These are phyloP conservation scores for Sebastes diaconus DNA, from an alignment of 2,797 vertebrate genomes.

Conservation along the genomic window DNA sequence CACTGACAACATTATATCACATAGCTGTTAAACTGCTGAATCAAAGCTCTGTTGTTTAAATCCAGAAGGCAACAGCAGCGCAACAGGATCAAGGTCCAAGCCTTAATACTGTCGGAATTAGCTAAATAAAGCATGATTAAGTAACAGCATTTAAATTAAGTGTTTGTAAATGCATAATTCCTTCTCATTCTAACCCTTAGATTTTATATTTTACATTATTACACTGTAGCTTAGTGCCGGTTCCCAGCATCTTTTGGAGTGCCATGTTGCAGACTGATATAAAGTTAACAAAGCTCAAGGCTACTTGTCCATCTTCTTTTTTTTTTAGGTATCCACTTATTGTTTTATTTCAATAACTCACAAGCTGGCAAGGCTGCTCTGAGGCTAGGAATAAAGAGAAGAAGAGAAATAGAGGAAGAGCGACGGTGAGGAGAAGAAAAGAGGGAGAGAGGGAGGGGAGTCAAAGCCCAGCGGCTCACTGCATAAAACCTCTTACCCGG, in stretches of 20 bases:
- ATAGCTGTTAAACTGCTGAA: not conserved
- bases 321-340: slow-evolving; percentile 10
- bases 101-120: not conserved
- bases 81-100: not conserved
- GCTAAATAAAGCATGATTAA: not conserved
- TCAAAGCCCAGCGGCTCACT: not conserved
- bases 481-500: slow-evolving; percentile 9
- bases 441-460: not conserved
- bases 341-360: slow-evolving; percentile 39
- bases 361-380: slow-evolving; percentile 12
- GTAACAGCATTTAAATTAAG: not conserved
- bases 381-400: not conserved
- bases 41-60: not conserved
- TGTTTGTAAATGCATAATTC: not conserved
- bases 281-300: slow-evolving; percentile 24
- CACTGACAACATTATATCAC: not conserved
- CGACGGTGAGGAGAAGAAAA: not conserved
- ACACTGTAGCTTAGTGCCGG: not conserved
- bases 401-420: not conserved
- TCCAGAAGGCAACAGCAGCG: not conserved
- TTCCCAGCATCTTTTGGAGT: not conserved
- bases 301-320: not conserved
- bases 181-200: not conserved
- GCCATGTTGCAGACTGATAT: not conserved
- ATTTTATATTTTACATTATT: not conserved